phyloP scores from a whole-genome alignment of 2,888 invertebrate species.

The Blera fallax region DNA sequence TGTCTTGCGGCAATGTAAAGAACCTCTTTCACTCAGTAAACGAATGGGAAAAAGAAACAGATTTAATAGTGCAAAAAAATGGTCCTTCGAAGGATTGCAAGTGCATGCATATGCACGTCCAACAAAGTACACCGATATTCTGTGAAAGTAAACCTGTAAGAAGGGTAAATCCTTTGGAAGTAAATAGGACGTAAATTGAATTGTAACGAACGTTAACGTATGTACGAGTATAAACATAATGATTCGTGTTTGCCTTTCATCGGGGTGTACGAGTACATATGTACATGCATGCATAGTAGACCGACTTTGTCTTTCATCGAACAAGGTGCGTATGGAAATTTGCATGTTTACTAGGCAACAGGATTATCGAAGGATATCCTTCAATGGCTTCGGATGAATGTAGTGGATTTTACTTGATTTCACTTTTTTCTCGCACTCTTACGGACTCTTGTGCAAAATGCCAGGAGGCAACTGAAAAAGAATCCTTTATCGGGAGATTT shows the following conservation, averaged over 20 bases:
- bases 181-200: conserved; percentile 54
- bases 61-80: conserved; percentile 17
- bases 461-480: conserved; percentile 5
- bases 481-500: conserved; percentile 27
- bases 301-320: conserved; percentile 30
- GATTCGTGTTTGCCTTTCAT: conserved; percentile 17
- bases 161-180: conserved; percentile 37
- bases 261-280: no score
- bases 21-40: conserved; percentile 24
- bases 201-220: conserved; percentile 42
- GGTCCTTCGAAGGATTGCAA: not conserved
- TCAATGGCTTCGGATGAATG: not conserved
- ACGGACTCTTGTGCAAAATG: not conserved
- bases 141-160: not conserved
- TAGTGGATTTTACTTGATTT: conserved; percentile 1
- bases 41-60: conserved; percentile 21
- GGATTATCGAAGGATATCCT: conserved; percentile 49
- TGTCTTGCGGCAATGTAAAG: conserved; percentile 4
- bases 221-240: conserved; percentile 54
- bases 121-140: not conserved
- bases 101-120: not conserved
- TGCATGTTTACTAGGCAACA: conserved; percentile 56
- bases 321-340: conserved; percentile 54
- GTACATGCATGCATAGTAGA: not conserved
- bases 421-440: not conserved